Evolutionary conservation across 2,113 vertebrate species (phyloP).

Genomic region (Paraplagusia blochii): DNA sequence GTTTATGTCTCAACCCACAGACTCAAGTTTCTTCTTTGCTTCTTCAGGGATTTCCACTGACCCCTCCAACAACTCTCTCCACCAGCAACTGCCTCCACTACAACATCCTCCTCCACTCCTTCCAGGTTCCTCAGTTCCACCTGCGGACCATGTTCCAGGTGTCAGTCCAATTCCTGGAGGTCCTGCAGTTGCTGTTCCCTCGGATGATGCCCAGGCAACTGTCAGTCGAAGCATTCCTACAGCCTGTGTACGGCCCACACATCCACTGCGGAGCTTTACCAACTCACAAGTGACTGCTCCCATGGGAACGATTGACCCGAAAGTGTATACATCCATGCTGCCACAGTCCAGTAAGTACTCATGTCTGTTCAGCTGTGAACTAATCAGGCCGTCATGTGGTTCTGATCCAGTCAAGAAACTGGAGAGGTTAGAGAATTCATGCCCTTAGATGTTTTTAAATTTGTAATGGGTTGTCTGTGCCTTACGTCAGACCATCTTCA

Average conservation of each 20-base stretch:
- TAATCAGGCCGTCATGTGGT: too few relatives aligned
- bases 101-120: slow-evolving; percentile 50
- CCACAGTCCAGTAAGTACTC: slow-evolving; percentile 59
- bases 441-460: too few relatives aligned
- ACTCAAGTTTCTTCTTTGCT: not conserved
- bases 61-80: slow-evolving; percentile 50
- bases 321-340: slow-evolving; percentile 79
- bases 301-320: slow-evolving; percentile 88
- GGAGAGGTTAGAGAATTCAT: too few relatives aligned
- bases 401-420: too few relatives aligned
- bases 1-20: not conserved
- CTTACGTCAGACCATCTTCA: too few relatives aligned
- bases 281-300: slow-evolving; percentile 87
- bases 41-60: slow-evolving; percentile 51
- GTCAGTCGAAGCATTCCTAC: slow-evolving; percentile 87
- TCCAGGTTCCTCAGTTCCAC: slow-evolving; percentile 24
- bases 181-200: not conserved
- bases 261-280: slow-evolving; percentile 91
- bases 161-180: slow-evolving; percentile 50
- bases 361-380: not conserved
- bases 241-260: slow-evolving; percentile 87
- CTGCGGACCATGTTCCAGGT: slow-evolving; percentile 29
- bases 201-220: slow-evolving; percentile 45
- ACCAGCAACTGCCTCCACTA: slow-evolving; percentile 54
- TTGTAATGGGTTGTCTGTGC: too few relatives aligned